Evolutionary conservation across 2,113 vertebrate genomes (phyloP), one percentile per base, ranked within the genome.

Genomic region (Tringa solitaria): DNA sequence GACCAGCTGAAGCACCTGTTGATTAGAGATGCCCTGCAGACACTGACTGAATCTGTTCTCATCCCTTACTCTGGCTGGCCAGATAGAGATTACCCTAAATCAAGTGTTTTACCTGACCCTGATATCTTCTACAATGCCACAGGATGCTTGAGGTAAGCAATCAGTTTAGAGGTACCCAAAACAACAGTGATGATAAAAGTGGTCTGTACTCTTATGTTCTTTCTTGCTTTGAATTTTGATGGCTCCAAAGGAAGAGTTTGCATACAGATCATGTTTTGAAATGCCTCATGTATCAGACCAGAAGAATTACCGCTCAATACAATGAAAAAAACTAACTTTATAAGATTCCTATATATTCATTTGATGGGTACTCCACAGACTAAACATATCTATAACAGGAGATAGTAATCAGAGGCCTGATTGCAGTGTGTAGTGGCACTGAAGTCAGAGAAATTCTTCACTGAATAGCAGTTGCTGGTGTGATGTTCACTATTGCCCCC

Each of bases 121-220:
- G 99, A 99, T 21, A 98, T 98, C 84, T 99, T 99, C 97, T 98
- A 99, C 98, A 99, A 99, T 33, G 98, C 98, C 50, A 99, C 99
- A 2, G 98, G 99, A 97, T 99, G 99, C 95, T 97, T 99, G 78
- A 98, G 99, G 99, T 99, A 96, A 97, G 96, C 28, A 50, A 32
- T 85, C 21, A 3, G 2, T 64, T 35, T 45, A 12, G 59, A 70
- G 2, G 18, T 33, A 33, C 41, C 35, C 32, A 70, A 77, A 84
- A 22, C 26, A 79, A 41, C 20, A 60, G 14, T 24, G 45, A 20
- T 50, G 26, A 33, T 74, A 70, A 56, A 89, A 50, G 11, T 67
- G 43, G 24, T 5, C 32, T 73, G n/a, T 32, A 70, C 8, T 6
- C 1, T 63, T 74, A 5, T 20, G 83, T 93, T 51, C 43, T 70